A percentile compares a stretch with the other conserved stretches of the same genome.
phyloP scores from a whole-genome alignment of 2,888 invertebrate species.

The Drosophila anceps region DNA sequence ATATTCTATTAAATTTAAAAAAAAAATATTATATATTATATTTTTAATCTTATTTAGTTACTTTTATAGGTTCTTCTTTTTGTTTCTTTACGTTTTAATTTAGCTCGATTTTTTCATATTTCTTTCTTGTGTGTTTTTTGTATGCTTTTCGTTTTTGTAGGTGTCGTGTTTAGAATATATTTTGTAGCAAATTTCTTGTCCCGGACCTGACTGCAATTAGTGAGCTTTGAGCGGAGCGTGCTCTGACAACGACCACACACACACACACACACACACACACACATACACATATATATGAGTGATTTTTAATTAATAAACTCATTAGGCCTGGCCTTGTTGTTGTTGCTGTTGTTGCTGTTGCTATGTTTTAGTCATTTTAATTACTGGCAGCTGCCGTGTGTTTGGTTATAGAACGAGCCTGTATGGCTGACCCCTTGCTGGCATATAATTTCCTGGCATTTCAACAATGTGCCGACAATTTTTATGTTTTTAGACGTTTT shows the following conservation, averaged over 20 bases:
- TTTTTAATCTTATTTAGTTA: not conserved
- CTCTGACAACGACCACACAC: conserved; percentile 28
- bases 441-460: conserved; percentile 77
- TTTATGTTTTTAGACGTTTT: conserved; percentile 68
- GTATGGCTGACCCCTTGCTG: conserved; percentile 50
- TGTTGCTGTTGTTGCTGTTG: conserved; percentile 23
- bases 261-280: conserved; percentile 23
- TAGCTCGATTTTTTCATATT: not conserved
- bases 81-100: not conserved
- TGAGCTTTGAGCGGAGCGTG: conserved; percentile 39
- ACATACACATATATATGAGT: conserved; percentile 43
- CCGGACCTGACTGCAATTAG: conserved; percentile 46
- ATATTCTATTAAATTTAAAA: not conserved
- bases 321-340: conserved; percentile 61
- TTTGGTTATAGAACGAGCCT: conserved; percentile 25
- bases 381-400: conserved; percentile 72
- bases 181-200: conserved; percentile 48
- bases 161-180: conserved; percentile 54
- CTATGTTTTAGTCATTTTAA: conserved; percentile 72
- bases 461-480: conserved; percentile 73
- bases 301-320: conserved; percentile 80
- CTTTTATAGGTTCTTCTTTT: not conserved
- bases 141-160: conserved; percentile 10
- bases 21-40: not conserved
- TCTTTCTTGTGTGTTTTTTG: not conserved